Evolutionary conservation across 2,113 vertebrate species (phyloP).

Genomic region (Odontophorus gujanensis): DNA sequence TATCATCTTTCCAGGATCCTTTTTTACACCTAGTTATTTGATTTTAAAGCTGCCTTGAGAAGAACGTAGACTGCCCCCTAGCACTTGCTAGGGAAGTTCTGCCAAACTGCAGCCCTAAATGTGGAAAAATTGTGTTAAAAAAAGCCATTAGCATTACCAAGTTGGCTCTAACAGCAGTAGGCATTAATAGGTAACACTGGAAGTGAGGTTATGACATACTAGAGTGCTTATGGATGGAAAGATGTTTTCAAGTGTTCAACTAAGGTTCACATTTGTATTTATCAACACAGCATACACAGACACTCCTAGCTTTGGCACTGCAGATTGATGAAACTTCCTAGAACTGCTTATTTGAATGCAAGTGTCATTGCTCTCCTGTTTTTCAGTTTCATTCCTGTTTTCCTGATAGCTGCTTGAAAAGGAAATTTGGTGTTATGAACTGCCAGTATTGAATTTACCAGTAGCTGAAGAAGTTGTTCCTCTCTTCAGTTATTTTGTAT

Average conservation of each 20-base stretch:
- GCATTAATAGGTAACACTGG: neutral
- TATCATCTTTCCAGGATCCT: neutral
- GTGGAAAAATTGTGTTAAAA: neutral
- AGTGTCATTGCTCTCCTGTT: neutral
- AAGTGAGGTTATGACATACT: neutral
- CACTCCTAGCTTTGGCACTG: neutral
- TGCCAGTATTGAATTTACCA: slow-evolving; percentile 22
- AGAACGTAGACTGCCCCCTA: neutral
- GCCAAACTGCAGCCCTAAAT: neutral
- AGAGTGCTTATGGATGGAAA: neutral
- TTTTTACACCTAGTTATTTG: neutral
- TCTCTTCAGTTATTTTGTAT: slow-evolving; percentile 7
- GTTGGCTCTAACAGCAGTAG: neutral
- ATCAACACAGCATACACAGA: neutral
- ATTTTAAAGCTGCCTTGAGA: neutral
- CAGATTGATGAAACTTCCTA: neutral
- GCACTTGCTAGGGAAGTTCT: neutral
- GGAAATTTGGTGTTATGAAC: neutral
- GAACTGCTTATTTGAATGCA: neutral
- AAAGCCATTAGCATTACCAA: neutral
- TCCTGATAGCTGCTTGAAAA: neutral
- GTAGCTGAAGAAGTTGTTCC: neutral
- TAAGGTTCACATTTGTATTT: neutral
- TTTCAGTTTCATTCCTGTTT: neutral
- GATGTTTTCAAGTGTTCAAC: neutral